A percentile compares a stretch with the other conserved stretches of the same genome.
phyloP scores from a whole-genome alignment of 2,113 vertebrate species.

The Hippolais icterina region DNA sequence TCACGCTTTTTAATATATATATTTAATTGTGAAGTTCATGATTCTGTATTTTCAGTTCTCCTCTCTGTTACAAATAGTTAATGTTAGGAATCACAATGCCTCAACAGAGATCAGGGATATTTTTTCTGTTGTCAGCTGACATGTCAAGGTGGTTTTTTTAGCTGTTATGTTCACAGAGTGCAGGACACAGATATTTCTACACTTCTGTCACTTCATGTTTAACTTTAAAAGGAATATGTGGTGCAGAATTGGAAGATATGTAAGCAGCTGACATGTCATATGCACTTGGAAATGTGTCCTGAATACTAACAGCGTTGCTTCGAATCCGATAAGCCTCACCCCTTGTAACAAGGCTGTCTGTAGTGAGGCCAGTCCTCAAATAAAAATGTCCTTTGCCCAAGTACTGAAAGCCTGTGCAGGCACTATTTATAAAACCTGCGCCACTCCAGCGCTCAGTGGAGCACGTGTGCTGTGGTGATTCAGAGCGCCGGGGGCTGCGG shows the following conservation, averaged over 20 bases:
- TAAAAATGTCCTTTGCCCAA: not conserved
- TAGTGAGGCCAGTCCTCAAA: not conserved
- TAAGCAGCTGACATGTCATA: conserved; percentile 56
- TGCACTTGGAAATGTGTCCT: conserved; percentile 42
- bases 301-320: conserved; percentile 12
- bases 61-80: not conserved
- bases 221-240: conserved; percentile 37
- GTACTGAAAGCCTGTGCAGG: not conserved
- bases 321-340: conserved; percentile 36
- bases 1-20: not conserved
- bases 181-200: conserved; percentile 37
- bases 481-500: not conserved
- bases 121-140: conserved; percentile 23
- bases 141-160: conserved; percentile 18
- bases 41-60: not conserved
- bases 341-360: not conserved
- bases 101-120: not conserved
- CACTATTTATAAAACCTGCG: not conserved
- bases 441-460: not conserved
- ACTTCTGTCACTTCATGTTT: conserved; percentile 59
- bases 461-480: not conserved
- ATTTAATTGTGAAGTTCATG: not conserved
- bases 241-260: conserved; percentile 43
- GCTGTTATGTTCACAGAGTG: conserved; percentile 32
- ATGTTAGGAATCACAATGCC: not conserved